Evolutionary conservation across 2,888 invertebrate genomes (phyloP).

Genomic region (Diploptera punctata): DNA sequence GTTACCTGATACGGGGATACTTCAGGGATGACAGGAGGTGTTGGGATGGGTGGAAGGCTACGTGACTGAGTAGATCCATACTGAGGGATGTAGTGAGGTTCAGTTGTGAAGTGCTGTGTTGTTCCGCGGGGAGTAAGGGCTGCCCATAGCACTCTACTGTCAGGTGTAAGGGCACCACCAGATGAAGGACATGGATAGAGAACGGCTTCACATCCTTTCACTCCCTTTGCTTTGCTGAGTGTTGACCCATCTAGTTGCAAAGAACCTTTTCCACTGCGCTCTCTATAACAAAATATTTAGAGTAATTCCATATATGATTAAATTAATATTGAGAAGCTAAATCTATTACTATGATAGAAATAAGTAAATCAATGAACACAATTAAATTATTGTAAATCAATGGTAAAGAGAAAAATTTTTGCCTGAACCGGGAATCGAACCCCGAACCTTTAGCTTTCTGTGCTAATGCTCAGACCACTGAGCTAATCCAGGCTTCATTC

Average conservation of each 20-base stretch:
- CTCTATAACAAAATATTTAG: slow-evolving; percentile 30
- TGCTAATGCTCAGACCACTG: no score
- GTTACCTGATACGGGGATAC: slow-evolving; percentile 24
- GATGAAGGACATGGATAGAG: slow-evolving; percentile 61
- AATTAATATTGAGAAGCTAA: no score
- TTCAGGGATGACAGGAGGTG: slow-evolving; percentile 25
- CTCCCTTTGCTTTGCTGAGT: slow-evolving; percentile 55
- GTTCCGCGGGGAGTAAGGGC: slow-evolving; percentile 80
- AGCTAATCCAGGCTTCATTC: no score
- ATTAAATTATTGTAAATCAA: no score
- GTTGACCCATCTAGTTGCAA: slow-evolving; percentile 40
- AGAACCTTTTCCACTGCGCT: slow-evolving; percentile 40
- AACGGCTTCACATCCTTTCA: slow-evolving; percentile 62
- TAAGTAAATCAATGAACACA: no score
- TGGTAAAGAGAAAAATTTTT: no score
- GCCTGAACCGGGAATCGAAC: no score
- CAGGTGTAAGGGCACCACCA: slow-evolving; percentile 59
- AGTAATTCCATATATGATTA: no score
- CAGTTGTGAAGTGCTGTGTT: slow-evolving; percentile 67
- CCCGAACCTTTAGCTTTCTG: no score
- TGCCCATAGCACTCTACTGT: slow-evolving; percentile 80
- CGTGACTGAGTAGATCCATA: slow-evolving; percentile 52
- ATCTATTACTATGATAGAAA: no score
- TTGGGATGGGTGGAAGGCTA: slow-evolving; percentile 42
- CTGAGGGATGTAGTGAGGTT: slow-evolving; percentile 13